Conservation (phyloP, 2,797 vertebrate species). For the Lateolabrax maculatus region DNA sequence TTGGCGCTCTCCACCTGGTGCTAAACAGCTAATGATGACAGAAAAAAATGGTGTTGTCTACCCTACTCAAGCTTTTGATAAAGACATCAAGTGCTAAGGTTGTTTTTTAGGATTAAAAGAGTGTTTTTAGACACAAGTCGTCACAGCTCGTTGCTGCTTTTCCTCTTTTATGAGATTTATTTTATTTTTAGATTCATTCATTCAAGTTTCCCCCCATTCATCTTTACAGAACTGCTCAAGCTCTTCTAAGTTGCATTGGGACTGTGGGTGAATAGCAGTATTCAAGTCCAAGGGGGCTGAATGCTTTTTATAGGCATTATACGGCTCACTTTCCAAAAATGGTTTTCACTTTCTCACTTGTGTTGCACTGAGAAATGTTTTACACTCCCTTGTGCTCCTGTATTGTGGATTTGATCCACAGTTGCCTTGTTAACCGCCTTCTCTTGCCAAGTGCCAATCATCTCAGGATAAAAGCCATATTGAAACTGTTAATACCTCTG, state of each 20-base stretch:
- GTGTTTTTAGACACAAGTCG: neutral
- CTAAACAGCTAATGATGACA: neutral
- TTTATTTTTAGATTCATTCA: neutral
- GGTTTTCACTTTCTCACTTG: constrained; percentile 22
- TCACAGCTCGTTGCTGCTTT: neutral
- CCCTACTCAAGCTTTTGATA: neutral
- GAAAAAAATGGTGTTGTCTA: too few species aligned
- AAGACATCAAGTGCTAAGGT: neutral
- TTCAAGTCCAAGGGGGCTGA: constrained; percentile 4
- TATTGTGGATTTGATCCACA: constrained; percentile 33
- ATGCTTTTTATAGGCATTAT: constrained; percentile 18
- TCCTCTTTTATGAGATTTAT: neutral
- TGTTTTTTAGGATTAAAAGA: neutral
- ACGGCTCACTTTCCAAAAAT: constrained; percentile 32
- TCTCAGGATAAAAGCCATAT: constrained; percentile 9
- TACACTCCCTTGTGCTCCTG: constrained; percentile 23
- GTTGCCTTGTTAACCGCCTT: constrained; percentile 22
- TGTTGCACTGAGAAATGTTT: constrained; percentile 34
- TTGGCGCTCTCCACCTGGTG: neutral
- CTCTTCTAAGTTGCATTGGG: constrained; percentile 6
- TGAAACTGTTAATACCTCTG: constrained; percentile 25
- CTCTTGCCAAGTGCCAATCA: constrained; percentile 37
- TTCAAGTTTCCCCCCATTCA: neutral
- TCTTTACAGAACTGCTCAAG: constrained; percentile 6
- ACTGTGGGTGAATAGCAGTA: constrained; percentile 3